phyloP scores from a whole-genome alignment of 2,113 vertebrate species.

The Amia ocellicauda region DNA sequence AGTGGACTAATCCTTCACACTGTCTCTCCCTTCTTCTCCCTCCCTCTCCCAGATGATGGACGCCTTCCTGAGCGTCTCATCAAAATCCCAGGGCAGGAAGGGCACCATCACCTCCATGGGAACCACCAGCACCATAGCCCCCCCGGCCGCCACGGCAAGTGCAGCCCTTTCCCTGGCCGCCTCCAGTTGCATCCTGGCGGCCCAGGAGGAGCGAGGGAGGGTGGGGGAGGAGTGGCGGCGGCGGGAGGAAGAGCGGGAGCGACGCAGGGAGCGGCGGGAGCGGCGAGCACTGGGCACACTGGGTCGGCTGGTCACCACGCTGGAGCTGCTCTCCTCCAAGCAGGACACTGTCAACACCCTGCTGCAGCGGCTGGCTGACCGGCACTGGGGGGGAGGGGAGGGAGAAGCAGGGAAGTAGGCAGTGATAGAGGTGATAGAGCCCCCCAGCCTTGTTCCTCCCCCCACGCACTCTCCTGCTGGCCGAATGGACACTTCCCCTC shows the following conservation, averaged over 20 bases:
- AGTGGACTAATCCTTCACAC: background rate
- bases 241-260: conserved; percentile 53
- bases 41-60: conserved; percentile 59
- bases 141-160: conserved; percentile 45
- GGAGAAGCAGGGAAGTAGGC: background rate
- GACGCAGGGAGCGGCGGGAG: conserved; percentile 58
- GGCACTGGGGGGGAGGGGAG: conserved; percentile 35
- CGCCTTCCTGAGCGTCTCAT: conserved; percentile 57
- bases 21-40: conserved; percentile 7
- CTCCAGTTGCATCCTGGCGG: conserved; percentile 52
- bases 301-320: conserved; percentile 60
- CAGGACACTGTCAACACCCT: conserved; percentile 72
- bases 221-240: conserved; percentile 48
- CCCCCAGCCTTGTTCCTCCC: too few species aligned
- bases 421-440: too few species aligned
- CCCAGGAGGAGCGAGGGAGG: conserved; percentile 53
- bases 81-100: conserved; percentile 43
- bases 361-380: conserved; percentile 66
- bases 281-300: conserved; percentile 55
- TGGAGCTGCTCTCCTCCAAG: conserved; percentile 70
- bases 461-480: too few species aligned
- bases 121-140: too few species aligned
- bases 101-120: conserved; percentile 29
- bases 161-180: conserved; percentile 38
- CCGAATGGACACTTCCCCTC: too few species aligned